Conservation (phyloP, 2,888 invertebrate genomes). For the Xestia ashworthii region DNA sequence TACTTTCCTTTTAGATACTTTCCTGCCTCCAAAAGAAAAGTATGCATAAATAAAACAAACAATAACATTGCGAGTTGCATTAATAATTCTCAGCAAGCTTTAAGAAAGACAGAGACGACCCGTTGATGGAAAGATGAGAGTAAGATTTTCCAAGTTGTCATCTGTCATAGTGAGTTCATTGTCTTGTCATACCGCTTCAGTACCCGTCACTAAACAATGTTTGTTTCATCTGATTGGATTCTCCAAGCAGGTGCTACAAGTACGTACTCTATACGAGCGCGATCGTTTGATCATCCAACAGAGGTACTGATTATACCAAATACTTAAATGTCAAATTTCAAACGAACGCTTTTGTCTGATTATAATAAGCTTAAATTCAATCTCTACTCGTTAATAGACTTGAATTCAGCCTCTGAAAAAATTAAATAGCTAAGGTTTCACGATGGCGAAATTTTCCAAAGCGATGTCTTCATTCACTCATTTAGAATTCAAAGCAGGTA, state of each 20-base stretch:
- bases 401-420: constrained; percentile 9
- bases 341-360: constrained; percentile 40
- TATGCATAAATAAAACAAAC: neutral
- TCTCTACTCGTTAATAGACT: constrained; percentile 20
- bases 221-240: constrained; percentile 45
- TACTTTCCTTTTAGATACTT: neutral
- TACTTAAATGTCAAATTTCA: constrained; percentile 38
- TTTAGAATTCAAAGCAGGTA: constrained; percentile 35
- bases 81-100: neutral
- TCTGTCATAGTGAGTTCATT: constrained; percentile 21
- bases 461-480: neutral
- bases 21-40: neutral
- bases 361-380: constrained; percentile 49
- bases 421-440: neutral
- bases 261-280: neutral
- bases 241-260: constrained; percentile 10
- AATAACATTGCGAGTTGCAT: neutral
- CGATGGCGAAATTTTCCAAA: constrained; percentile 24
- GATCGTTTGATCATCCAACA: constrained; percentile 48
- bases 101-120: neutral
- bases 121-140: neutral
- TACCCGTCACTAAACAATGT: constrained; percentile 16
- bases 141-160: neutral
- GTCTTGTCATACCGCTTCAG: constrained; percentile 34
- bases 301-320: constrained; percentile 40